Percentiles rank a stretch among this genome's conserved stretches.
Conservation (phyloP, 2,113 vertebrate species). For the Aramus guarauna region DNA sequence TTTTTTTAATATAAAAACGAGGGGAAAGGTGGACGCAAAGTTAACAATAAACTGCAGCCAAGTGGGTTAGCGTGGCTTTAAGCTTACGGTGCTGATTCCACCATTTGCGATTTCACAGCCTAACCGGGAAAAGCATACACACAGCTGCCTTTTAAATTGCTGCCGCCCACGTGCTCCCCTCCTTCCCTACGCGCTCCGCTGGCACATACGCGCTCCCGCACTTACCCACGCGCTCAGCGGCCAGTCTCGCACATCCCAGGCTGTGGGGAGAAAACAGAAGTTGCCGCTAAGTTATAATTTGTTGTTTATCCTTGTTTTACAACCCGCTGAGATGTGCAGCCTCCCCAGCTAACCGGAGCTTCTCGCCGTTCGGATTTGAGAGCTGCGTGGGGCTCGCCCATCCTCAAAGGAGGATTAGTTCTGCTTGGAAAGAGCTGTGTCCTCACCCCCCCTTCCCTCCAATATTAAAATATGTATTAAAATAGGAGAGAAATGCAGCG, state of each 20-base stretch:
- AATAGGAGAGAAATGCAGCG: background rate
- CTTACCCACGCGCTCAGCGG: background rate
- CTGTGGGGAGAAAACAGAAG: background rate
- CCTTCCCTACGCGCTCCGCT: background rate
- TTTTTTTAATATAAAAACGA: background rate
- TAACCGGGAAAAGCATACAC: slow-evolving; percentile 26
- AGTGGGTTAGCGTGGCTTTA: slow-evolving; percentile 11
- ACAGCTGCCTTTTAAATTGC: slow-evolving; percentile 16
- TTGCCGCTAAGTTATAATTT: background rate
- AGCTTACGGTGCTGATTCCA: slow-evolving; percentile 1
- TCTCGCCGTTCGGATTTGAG: fast-evolving
- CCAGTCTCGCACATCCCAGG: background rate
- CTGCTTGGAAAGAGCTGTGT: slow-evolving; percentile 1
- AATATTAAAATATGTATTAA: slow-evolving; percentile 28
- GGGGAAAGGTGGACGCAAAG: background rate
- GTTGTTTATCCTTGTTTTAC: slow-evolving; percentile 32
- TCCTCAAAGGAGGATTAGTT: slow-evolving; percentile 45
- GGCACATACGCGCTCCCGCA: background rate
- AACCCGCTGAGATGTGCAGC: background rate
- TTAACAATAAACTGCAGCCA: slow-evolving; percentile 21
- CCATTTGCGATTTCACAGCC: slow-evolving; percentile 47
- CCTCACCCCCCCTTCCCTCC: background rate
- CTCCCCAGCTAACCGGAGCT: background rate
- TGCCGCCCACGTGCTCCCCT: slow-evolving; percentile 27
- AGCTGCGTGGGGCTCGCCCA: background rate